These are phyloP conservation scores for Tauraco hartlaubi DNA, from an alignment of 2,797 vertebrate genomes.

Conservation along the genomic window DNA sequence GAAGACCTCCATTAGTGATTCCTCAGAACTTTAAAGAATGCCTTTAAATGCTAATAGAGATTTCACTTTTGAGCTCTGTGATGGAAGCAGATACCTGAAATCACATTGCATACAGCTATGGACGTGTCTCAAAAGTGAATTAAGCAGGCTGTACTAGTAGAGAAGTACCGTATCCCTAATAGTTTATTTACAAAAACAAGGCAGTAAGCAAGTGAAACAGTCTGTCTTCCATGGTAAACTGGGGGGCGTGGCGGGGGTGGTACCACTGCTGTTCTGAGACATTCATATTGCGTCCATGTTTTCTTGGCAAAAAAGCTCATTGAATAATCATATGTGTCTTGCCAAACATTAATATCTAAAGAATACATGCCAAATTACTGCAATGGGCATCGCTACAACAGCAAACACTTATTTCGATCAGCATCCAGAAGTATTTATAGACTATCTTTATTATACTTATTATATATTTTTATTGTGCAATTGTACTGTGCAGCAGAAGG, in stretches of 20 bases:
- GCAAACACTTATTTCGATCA: background rate
- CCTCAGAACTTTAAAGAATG: background rate
- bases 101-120: background rate
- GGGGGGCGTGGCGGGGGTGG: rapidly evolving
- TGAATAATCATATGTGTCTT: background rate
- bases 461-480: background rate
- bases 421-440: background rate
- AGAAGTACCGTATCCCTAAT: background rate
- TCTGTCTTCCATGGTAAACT: background rate
- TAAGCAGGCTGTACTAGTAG: background rate
- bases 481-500: background rate
- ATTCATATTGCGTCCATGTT: background rate
- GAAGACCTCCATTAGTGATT: background rate
- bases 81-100: background rate
- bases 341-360: background rate
- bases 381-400: background rate
- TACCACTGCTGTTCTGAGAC: background rate
- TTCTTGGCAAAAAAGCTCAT: background rate
- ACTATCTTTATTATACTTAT: background rate
- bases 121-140: background rate
- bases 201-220: background rate
- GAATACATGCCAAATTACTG: background rate
- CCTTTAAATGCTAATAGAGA: background rate
- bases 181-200: background rate
- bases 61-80: background rate